Base-by-base conservation (phyloP, 2,113 vertebrate genomes). In the Cichladusa arquata region DNA sequence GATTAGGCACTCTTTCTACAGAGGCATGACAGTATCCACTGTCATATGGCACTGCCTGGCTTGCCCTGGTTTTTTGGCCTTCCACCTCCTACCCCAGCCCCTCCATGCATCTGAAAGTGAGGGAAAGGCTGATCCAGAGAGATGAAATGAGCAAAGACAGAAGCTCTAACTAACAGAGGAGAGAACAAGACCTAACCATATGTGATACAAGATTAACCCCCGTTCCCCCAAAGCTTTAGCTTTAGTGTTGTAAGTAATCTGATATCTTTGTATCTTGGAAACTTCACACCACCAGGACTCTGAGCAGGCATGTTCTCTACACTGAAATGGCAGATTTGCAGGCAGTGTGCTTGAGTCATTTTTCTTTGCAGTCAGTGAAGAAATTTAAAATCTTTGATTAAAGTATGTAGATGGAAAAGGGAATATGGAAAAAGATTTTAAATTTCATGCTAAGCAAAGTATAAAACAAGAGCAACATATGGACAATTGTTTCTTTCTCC, bases 401-500 rank as follows among this genome's bases (percentile, higher is more conserved):
- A 87, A 92, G 20, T 67, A 38, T 19, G 7, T 60, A 87, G 51
- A 45, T 44, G 26, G 24, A 51, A 74, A 38, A 51, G 8, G 3
- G 4, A 78, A 74, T 87, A 51, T 36, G 26, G 22, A 51, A 84
- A 64, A 87, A 36, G 20, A 29, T 18, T 44, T 6, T 57, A 66
- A 66, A 78, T 8, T 62, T 81, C 44, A 71, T 70, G 14, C 53
- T 60, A 36, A 91, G 40, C 8, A 85, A 95, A 58, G 8, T 42
- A 51, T 42, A 72, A 96, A 81, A 29, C 14, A 31, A 66, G 5
- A 82, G 42, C n/a, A 94, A 12, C 66, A 87, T 79, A 81, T 69
- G 78, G 92, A 60, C 9, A 60, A 76, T 79, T 87, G 61, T 65
- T 93, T 93, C 33, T 65, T 92, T 88, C 64, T 95, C 12, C 45